Percentiles rank a stretch among this genome's conserved stretches.
Conservation (phyloP, 2,113 vertebrate species). For the Neotoma lepida region DNA sequence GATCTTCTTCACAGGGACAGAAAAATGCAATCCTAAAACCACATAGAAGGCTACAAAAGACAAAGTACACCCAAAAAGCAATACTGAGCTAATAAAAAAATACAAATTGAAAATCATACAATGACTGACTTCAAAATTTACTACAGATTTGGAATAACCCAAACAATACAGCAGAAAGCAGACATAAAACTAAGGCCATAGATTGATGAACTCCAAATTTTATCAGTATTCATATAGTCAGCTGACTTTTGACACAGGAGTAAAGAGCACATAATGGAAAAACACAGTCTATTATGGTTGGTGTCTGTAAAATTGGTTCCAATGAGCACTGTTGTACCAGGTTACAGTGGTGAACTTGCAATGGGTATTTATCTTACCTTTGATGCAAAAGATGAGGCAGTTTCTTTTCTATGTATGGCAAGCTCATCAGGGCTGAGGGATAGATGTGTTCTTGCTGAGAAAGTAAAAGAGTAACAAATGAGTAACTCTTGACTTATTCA, state of each 20-base stretch:
- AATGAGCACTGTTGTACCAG: not conserved
- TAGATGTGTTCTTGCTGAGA: conserved; percentile 7
- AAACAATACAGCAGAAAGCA: not conserved
- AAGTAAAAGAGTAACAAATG: conserved; percentile 47
- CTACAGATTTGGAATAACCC: not conserved
- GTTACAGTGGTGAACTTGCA: not conserved
- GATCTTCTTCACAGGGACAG: not conserved
- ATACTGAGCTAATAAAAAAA: not conserved
- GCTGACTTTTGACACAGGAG: not conserved
- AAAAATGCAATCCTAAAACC: not conserved
- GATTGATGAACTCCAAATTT: not conserved
- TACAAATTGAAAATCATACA: not conserved
- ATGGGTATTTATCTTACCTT: conserved; percentile 31
- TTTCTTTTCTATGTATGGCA: not conserved
- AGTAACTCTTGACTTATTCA: conserved; percentile 21
- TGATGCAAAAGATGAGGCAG: not conserved
- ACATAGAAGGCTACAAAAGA: not conserved
- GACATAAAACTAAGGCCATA: not conserved
- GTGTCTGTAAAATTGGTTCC: not conserved
- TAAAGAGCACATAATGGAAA: not conserved
- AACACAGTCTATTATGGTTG: not conserved
- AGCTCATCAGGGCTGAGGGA: not conserved
- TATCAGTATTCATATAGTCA: not conserved
- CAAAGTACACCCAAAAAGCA: not conserved
- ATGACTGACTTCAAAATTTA: not conserved